Evolutionary conservation across 1,140 invertebrate species (phyloP), one percentile per base, ranked within the genome.

Genomic region (Papilio helenus): DNA sequence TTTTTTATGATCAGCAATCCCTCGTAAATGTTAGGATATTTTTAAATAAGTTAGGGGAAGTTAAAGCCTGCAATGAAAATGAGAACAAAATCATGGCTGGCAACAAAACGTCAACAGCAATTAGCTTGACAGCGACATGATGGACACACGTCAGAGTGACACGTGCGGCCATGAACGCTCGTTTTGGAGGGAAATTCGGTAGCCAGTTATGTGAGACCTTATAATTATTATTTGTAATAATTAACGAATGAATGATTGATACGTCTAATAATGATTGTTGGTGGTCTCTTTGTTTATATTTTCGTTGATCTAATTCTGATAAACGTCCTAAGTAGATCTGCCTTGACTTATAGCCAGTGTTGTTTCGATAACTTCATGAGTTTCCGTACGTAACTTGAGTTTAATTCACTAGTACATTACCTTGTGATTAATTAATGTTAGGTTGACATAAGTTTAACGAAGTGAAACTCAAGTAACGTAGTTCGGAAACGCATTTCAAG

Each of bases 141-240:
- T 29, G 83, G 82, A 81, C 81, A 84, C 61, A 79, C 83, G 83
- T 85, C 85, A 86, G 81, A 78, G 79, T 72, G 77, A 72, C 73
- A 80, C 80, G 61, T 80, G 80, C 74, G 81, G 81, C 77, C 26
- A 58, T 81, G 82, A 79, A 76, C 79, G 71, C 71, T 83, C 26
- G 61, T 34, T 68, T 68, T 68, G 61, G 61, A 68, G 26, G 61
- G 61, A 68, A 68, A 68, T 68, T 68, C 61, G 26, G 61, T 68
- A 68, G 26, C 61, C 12, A 14, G 23, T 68, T 65, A 68, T 26
- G 26, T 29, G 61, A 29, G 61, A 26, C 61, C 61, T 68, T 68
- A 68, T 29, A 29, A 68, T 29, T 68, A 68, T 68, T 68, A 29
- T 68, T 65, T 26, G 14, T 29, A 68, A 16, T 29, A 68, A 68